Evolutionary conservation across 2,888 invertebrate genomes (phyloP), one percentile per base, ranked within the genome.

Genomic region (Seladonia tumulorum): DNA sequence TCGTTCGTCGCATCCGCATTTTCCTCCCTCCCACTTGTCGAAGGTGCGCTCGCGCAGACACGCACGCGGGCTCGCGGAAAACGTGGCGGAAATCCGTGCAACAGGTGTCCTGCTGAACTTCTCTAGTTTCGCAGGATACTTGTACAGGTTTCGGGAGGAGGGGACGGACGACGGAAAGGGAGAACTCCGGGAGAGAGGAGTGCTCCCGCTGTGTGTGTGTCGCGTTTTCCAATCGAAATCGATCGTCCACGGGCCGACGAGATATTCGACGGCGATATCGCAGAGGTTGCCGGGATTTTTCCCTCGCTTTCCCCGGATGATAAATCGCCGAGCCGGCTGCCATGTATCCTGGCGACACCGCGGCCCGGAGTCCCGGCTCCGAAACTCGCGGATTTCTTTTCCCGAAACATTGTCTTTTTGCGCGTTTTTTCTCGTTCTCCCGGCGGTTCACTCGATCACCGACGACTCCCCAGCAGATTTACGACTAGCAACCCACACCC

Each of bases 11-110:
- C 71, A 35, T 85, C 78, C 47, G 75, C 25, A 12, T 45, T 49
- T 49, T 35, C 14, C 49, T 0, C 39, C 8, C 16, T 14, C 29
- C 22, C 35, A 22, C 42, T 22, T 42, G 45, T 57, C 79, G 74
- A 72, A 70, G 63, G 45, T 70, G 84, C 66, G 79, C 73, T 73
- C 73, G 81, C 81, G 76, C 66, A 53, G 72, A 79, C 82, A 75
- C 81, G 42, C 83, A 66, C 57, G 53, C 76, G 82, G 10, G 66
- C 82, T 89, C 87, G 90, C 89, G 88, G 91, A 91, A 92, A 92
- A 92, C 49, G 91, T 93, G 94, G 92, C 94, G 94, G 94, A 94
- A 94, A 94, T 94, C 93, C 92, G 90, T 89, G 94, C 94, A 95
- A 94, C 94, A 95, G 94, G 94, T 94, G 94, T n/a, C 93, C 89